Conservation (phyloP, 1,140 invertebrate genomes). For the Drosophila bifasciata region DNA sequence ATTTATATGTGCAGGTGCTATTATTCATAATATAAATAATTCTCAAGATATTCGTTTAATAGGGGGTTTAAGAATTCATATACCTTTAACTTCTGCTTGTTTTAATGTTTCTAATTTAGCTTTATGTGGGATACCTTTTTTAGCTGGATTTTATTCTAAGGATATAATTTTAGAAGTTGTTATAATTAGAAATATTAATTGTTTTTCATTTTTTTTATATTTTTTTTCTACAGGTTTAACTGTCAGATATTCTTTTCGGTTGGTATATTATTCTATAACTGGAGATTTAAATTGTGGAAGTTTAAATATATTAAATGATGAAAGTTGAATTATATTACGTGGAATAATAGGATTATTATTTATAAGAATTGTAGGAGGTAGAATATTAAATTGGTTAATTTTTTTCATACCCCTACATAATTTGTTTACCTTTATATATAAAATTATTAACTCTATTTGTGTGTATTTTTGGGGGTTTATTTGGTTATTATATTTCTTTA, state of each 20-base stretch:
- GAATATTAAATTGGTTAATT: conserved; percentile 64
- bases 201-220: conserved; percentile 84
- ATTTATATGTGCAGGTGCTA: no score
- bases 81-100: conserved; percentile 84
- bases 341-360: background rate
- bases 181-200: conserved; percentile 84
- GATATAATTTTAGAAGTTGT: conserved; percentile 87
- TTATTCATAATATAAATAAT: no score
- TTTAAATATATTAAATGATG: conserved; percentile 84
- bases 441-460: conserved; percentile 84
- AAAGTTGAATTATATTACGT: conserved; percentile 65
- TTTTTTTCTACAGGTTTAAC: conserved; percentile 86
- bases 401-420: conserved; percentile 84
- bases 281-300: conserved; percentile 84
- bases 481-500: conserved; percentile 83
- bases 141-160: conserved; percentile 88
- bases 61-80: conserved; percentile 74
- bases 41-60: no score
- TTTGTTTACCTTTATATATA: conserved; percentile 84
- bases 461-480: conserved; percentile 77
- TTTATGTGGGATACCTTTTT: conserved; percentile 86
- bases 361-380: background rate
- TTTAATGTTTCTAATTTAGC: conserved; percentile 85
- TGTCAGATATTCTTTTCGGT: conserved; percentile 85
- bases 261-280: conserved; percentile 85